phyloP scores from a whole-genome alignment of 1,140 invertebrate genomes.

The Scylla paramamosain region DNA sequence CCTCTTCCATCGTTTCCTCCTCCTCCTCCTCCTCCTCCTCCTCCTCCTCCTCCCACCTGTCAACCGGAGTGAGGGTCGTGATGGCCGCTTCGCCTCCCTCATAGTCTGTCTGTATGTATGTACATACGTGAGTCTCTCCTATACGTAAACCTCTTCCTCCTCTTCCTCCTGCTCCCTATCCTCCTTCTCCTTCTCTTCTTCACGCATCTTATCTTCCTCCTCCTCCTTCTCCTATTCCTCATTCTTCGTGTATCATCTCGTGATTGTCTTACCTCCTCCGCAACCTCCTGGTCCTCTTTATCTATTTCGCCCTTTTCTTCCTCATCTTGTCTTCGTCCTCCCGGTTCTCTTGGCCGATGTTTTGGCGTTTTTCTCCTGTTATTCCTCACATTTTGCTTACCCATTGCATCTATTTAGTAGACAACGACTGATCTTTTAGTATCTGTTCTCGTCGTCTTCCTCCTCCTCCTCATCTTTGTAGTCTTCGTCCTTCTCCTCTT shows the following conservation, averaged over 20 bases:
- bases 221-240: not conserved
- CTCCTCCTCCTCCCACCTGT: slow-evolving; percentile 14
- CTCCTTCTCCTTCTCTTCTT: not conserved
- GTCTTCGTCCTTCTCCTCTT: not conserved
- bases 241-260: not conserved
- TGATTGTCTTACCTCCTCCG: not conserved
- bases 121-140: not conserved
- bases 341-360: not conserved
- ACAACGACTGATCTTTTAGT: not conserved
- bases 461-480: not conserved
- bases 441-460: not conserved
- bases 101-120: not conserved
- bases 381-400: not conserved
- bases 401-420: not conserved
- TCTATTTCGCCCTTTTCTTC: too few species aligned
- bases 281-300: not conserved
- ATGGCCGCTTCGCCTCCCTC: not conserved
- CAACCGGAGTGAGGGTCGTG: not conserved
- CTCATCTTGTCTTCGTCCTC: not conserved
- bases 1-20: not conserved
- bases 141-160: not conserved
- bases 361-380: not conserved
- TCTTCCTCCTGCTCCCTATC: not conserved
- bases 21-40: slow-evolving; percentile 31
- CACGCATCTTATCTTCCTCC: not conserved